Evolutionary conservation across 2,113 vertebrate species (phyloP), one percentile per base, ranked within the genome.

Genomic region (Bubo blakistoni): DNA sequence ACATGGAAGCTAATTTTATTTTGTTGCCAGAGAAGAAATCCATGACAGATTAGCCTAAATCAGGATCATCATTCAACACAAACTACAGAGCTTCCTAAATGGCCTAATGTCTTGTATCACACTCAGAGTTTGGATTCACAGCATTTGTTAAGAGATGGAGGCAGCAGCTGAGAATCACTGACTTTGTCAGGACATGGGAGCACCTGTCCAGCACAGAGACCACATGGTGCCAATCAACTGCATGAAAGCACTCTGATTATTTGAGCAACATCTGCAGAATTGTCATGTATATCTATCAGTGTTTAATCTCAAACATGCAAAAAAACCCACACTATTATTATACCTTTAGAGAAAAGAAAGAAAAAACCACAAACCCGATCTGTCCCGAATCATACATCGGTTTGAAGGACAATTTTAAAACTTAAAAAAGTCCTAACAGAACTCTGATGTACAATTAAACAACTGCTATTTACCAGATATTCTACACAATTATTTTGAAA

Each of bases 11-110:
- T 67, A 10, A 36, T 66, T 73, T 87, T 46, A 57, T 54, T 74
- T 71, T 74, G 27, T 26, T 92, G 57, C 52, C 86, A 93, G 70
- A 84, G 10, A 84, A 27, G 26, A 94, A 87, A 66, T 52, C 46
- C 42, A 44, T 40, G 38, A 61, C 7, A 74, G 47, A 90, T 71
- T 21, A 80, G 22, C n/a, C 26, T 47, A 52, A 65, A 59, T 25
- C 9, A 44, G n/a, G 19, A 71, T n/a, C 67, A 49, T 51, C 57
- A 36, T 16, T 44, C 47, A 70, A 44, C 51, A 40, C 22, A 15
- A 11, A 12, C 47, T 54, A 11, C 1, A 0, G 47, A 88, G 16
- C 29, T 62, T 66, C 71, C 62, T 19, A 46, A 63, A 40, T 10
- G 38, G 57, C n/a, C 57, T 49, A 46, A 49, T 17, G 29, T 46